Percentiles rank a stretch among this genome's conserved stretches.
Evolutionary conservation across 1,140 invertebrate species (phyloP).

Genomic region (Arion vulgaris): DNA sequence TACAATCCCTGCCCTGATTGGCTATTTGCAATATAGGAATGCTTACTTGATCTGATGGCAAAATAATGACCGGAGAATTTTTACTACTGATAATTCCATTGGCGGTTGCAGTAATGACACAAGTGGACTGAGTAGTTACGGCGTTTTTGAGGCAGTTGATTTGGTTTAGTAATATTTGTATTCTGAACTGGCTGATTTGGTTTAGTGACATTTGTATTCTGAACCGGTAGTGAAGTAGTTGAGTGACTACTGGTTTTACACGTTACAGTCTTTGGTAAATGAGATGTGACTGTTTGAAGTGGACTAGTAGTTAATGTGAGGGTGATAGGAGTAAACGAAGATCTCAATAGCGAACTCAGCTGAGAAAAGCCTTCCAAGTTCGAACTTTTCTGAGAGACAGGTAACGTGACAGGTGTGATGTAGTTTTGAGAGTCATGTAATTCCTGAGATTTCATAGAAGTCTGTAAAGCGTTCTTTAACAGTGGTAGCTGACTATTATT

Average conservation of each 20-base stretch:
- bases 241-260: background rate
- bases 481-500: background rate
- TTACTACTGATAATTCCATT: background rate
- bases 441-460: background rate
- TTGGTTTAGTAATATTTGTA: background rate
- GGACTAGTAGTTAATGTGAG: background rate
- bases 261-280: background rate
- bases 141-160: background rate
- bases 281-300: background rate
- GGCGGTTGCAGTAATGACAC: background rate
- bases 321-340: background rate
- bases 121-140: background rate
- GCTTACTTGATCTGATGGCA: conserved; percentile 21
- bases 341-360: conserved; percentile 1
- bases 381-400: background rate
- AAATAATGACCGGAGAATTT: conserved; percentile 15
- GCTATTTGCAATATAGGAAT: conserved; percentile 29
- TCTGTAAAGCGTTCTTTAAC: background rate
- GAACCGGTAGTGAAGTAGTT: too few relatives aligned
- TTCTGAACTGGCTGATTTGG: background rate
- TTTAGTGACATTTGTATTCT: background rate
- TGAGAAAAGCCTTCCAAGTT: background rate
- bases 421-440: background rate
- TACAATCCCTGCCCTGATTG: background rate
- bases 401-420: background rate